phyloP scores from a whole-genome alignment of 2,888 invertebrate species.

The Drepanosiphum platanoidis region DNA sequence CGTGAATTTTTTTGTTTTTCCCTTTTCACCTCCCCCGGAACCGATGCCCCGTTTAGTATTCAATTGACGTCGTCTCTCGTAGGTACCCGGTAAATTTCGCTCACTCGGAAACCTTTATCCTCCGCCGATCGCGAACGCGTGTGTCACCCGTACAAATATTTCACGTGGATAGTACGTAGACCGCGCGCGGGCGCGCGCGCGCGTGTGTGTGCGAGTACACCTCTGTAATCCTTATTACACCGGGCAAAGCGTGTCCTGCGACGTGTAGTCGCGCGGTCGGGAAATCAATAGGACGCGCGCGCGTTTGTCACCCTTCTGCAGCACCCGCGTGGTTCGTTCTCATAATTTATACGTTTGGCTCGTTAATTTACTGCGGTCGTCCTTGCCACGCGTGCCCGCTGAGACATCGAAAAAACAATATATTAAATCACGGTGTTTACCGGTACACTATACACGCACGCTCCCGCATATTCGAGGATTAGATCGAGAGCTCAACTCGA shows the following conservation, averaged over 20 bases:
- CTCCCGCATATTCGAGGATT: too few species aligned
- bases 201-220: neutral
- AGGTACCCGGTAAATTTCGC: neutral
- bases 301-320: neutral
- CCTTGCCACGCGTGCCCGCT: neutral
- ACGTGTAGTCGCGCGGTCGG: neutral
- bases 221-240: neutral
- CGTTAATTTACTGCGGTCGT: too few species aligned
- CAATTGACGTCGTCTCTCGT: neutral
- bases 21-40: neutral
- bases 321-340: too few species aligned
- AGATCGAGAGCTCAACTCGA: too few species aligned
- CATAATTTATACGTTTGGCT: neutral
- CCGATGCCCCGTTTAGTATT: neutral
- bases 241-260: neutral
- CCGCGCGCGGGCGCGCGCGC: neutral
- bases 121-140: neutral
- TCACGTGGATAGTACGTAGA: neutral
- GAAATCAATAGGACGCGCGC: neutral
- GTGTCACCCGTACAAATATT: too few species aligned
- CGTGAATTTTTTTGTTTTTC: neutral
- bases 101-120: neutral
- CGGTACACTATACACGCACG: too few species aligned
- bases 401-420: neutral
- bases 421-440: neutral